phyloP scores from a whole-genome alignment of 1,140 invertebrate species.

The Drosophila albomicans region DNA sequence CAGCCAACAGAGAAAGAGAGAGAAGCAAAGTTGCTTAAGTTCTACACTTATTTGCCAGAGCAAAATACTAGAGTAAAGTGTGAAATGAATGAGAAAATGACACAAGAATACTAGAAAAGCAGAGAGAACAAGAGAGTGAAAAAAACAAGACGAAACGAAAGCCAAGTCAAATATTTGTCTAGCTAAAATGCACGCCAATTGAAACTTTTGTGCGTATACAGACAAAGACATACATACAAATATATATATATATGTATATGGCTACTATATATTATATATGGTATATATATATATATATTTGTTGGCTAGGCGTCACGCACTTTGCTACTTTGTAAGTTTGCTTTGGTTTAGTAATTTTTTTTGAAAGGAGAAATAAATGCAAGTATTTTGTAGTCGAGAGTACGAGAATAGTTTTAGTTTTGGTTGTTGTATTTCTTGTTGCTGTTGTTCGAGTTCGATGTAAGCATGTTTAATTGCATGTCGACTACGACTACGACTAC shows the following conservation, averaged over 20 bases:
- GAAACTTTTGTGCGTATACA: conserved; percentile 29
- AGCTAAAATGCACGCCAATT: conserved; percentile 73
- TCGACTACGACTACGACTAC: not conserved
- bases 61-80: conserved; percentile 34
- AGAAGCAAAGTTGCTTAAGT: conserved; percentile 16
- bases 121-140: conserved; percentile 1
- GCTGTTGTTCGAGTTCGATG: conserved; percentile 8
- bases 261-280: not conserved
- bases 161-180: conserved; percentile 75
- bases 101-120: conserved; percentile 32
- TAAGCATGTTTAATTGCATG: not conserved
- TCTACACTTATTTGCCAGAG: not conserved
- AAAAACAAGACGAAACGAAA: conserved; percentile 36
- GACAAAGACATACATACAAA: conserved; percentile 2
- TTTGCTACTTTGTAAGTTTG: conserved; percentile 70
- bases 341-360: conserved; percentile 34
- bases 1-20: conserved; percentile 6
- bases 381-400: conserved; percentile 33
- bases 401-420: conserved; percentile 44
- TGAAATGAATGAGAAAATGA: conserved; percentile 48
- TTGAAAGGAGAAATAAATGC: conserved; percentile 33
- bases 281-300: conserved; percentile 2
- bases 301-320: conserved; percentile 65
- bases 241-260: conserved; percentile 14
- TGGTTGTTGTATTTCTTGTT: conserved; percentile 36